These are phyloP conservation scores for Gymnogyps californianus DNA, from an alignment of 2,113 vertebrate species.

Conservation along the genomic window DNA sequence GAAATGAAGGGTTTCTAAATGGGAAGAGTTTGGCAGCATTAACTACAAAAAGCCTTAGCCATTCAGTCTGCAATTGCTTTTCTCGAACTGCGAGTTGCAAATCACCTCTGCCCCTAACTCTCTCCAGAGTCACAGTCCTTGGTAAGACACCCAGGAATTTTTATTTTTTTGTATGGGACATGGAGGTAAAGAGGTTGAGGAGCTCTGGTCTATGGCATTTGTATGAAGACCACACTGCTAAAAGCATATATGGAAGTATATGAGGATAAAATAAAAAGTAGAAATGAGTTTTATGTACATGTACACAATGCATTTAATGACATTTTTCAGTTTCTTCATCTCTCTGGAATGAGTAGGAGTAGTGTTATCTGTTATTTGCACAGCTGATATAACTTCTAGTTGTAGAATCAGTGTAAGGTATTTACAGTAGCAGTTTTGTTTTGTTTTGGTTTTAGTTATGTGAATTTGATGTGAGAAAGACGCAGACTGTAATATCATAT, in stretches of 20 bases:
- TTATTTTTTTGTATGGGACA: not conserved
- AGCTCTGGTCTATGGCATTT: not conserved
- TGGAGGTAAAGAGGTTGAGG: not conserved
- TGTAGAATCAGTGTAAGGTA: not conserved
- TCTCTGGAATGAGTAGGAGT: not conserved
- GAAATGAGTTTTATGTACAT: not conserved
- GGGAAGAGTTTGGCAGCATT: conserved; percentile 20
- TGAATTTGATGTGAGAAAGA: not conserved
- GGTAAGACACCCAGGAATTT: not conserved
- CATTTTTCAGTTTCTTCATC: not conserved
- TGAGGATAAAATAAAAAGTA: not conserved
- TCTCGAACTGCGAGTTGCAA: not conserved
- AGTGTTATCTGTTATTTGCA: not conserved
- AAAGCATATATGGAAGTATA: not conserved
- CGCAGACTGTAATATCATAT: not conserved
- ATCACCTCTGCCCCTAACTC: not conserved
- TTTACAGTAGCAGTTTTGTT: not conserved
- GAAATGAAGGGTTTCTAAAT: conserved; percentile 35
- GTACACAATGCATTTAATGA: not conserved
- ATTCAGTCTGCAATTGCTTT: not conserved
- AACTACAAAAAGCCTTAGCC: not conserved
- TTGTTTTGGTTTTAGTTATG: not conserved
- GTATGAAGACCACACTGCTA: not conserved
- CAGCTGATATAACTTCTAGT: not conserved
- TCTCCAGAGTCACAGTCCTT: not conserved